A percentile compares a stretch with the other conserved stretches of the same genome.
phyloP scores from a whole-genome alignment of 2,888 invertebrate species.

The Petrophora chlorosata region DNA sequence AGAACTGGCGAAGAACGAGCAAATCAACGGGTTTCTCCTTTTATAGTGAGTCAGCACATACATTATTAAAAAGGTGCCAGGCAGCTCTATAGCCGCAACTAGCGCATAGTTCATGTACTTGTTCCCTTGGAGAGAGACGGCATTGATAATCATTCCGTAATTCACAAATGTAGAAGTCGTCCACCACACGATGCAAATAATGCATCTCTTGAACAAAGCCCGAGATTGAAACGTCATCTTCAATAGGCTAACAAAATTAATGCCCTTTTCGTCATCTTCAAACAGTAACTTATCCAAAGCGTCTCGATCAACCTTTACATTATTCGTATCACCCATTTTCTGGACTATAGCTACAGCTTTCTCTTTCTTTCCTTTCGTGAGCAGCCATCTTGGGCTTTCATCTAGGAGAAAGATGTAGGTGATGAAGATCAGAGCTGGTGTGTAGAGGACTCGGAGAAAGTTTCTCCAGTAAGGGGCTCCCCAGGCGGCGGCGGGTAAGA shows the following conservation, averaged over 20 bases:
- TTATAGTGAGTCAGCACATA: conserved; percentile 81
- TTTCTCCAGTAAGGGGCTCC: conserved; percentile 87
- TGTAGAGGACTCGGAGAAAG: conserved; percentile 86
- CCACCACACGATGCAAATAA: conserved; percentile 73
- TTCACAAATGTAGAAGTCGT: conserved; percentile 89
- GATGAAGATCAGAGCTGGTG: conserved; percentile 87
- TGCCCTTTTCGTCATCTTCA: conserved; percentile 46
- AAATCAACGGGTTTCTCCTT: conserved; percentile 81
- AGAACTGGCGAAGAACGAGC: conserved; percentile 82
- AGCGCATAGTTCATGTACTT: conserved; percentile 90
- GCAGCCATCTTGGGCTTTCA: conserved; percentile 91
- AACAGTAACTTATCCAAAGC: conserved; percentile 45
- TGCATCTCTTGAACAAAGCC: conserved; percentile 58
- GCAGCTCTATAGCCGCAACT: conserved; percentile 81
- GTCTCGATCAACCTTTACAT: conserved; percentile 55
- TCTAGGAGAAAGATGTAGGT: conserved; percentile 87
- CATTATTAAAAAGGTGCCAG: conserved; percentile 81
- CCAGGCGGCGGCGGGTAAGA: conserved; percentile 57
- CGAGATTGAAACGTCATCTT: conserved; percentile 62
- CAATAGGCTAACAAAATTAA: conserved; percentile 48
- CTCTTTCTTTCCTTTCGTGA: conserved; percentile 87
- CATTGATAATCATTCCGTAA: conserved; percentile 90
- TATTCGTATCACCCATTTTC: conserved; percentile 82
- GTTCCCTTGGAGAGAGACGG: conserved; percentile 89
- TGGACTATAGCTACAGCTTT: conserved; percentile 85